phyloP scores from a whole-genome alignment of 64 coral and sea anemone genomes.

The Platygyra sinensis region DNA sequence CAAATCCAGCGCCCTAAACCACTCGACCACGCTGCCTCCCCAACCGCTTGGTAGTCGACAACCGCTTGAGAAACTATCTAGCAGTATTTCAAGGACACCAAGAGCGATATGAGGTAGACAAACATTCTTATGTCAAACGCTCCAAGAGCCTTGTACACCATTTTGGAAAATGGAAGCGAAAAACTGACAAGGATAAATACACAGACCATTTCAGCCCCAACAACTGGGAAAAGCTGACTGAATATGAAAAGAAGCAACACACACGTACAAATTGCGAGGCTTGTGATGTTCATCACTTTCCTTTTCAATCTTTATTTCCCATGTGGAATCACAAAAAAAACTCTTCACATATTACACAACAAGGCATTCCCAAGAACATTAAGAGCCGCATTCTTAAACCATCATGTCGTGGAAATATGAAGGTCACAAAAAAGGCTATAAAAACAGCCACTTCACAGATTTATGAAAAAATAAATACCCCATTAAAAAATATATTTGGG shows the following conservation, averaged over 20 bases:
- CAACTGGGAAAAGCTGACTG: conserved; percentile 12
- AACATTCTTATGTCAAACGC: background rate
- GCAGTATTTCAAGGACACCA: conserved; percentile 3
- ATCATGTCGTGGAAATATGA: background rate
- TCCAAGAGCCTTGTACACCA: conserved; percentile 17
- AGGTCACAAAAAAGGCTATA: conserved; percentile 14
- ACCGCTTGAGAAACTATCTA: background rate
- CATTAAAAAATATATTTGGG: conserved; percentile 15
- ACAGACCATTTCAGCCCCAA: conserved; percentile 1
- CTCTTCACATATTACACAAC: conserved; percentile 14
- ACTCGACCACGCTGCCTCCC: no score
- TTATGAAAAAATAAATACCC: conserved; percentile 2
- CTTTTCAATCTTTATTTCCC: conserved; percentile 27
- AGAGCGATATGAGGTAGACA: conserved; percentile 6
- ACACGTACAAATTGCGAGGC: background rate
- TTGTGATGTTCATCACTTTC: conserved; percentile 1
- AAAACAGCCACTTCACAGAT: conserved; percentile 3
- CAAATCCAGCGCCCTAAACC: no score
- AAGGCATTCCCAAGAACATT: background rate
- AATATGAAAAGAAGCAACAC: conserved; percentile 5
- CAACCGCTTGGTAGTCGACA: no score
- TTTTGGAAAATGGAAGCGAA: conserved; percentile 8
- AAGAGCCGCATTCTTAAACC: conserved; percentile 3
- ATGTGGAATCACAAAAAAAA: background rate
- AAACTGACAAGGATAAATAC: conserved; percentile 8